Conservation (phyloP, 2,888 invertebrate species). For the Camptogramma bilineatum region DNA sequence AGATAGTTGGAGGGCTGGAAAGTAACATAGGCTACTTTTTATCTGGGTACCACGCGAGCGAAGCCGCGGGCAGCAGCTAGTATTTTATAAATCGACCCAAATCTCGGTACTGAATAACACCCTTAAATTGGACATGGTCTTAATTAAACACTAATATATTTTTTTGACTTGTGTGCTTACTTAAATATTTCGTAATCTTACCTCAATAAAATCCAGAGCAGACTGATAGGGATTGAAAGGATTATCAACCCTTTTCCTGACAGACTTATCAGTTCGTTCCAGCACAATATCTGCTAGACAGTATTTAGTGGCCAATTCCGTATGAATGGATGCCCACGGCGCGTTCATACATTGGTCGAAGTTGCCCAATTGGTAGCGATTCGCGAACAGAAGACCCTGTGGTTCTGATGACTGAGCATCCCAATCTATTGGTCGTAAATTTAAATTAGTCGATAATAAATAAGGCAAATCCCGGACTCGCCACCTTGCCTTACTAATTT, state of each 20-base stretch:
- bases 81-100: too few species aligned
- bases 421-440: constrained; percentile 78
- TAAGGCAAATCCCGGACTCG: too few species aligned
- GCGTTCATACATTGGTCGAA: constrained; percentile 85
- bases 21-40: too few species aligned
- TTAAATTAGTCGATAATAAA: background rate
- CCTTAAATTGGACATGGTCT: too few species aligned
- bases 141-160: too few species aligned
- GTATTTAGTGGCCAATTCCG: constrained; percentile 73
- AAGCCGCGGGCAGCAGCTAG: too few species aligned
- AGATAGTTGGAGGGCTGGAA: too few species aligned
- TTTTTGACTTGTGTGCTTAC: background rate
- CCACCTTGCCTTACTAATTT: too few species aligned
- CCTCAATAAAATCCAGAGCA: constrained; percentile 76
- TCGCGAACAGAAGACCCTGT: constrained; percentile 84
- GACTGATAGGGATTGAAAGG: constrained; percentile 71
- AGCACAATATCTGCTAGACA: constrained; percentile 79
- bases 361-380: constrained; percentile 85
- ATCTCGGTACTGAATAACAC: too few species aligned
- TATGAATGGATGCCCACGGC: constrained; percentile 63
- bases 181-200: constrained; percentile 46
- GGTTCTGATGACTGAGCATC: constrained; percentile 86
- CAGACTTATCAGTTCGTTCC: constrained; percentile 62
- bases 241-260: constrained; percentile 53
- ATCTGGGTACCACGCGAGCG: too few species aligned